Percentiles rank a stretch among this genome's conserved stretches.
These are phyloP conservation scores for Mycogona germanica DNA, from an alignment of 2,888 invertebrate species.

Conservation along the genomic window DNA sequence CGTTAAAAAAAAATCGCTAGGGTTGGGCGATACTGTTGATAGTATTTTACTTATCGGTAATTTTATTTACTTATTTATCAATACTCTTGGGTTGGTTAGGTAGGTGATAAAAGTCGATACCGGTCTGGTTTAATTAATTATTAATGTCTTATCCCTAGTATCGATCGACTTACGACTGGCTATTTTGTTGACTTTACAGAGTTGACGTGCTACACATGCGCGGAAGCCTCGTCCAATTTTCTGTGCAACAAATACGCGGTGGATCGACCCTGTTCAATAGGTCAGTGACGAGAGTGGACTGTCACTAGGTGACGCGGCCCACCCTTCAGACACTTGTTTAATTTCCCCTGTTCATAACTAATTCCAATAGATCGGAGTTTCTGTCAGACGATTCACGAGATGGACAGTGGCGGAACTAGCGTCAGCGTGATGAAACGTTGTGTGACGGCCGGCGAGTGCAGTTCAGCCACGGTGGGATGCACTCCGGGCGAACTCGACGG, in stretches of 20 bases:
- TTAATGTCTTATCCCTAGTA: too few species aligned
- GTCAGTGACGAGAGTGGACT: not conserved
- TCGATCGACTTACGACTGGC: too few species aligned
- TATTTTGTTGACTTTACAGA: too few species aligned
- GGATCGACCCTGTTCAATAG: constrained; percentile 9
- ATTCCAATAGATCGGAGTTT: not conserved
- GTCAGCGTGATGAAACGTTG: not conserved
- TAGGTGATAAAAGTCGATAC: too few species aligned
- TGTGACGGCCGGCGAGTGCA: not conserved
- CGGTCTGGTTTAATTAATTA: too few species aligned
- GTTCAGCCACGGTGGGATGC: not conserved
- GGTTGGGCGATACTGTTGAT: too few species aligned
- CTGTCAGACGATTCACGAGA: not conserved
- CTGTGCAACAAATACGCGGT: constrained; percentile 12
- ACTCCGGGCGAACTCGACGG: not conserved
- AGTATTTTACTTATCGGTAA: too few species aligned
- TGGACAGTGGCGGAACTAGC: not conserved
- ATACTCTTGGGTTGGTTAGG: too few species aligned
- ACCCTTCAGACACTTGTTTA: not conserved
- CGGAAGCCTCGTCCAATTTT: not conserved
- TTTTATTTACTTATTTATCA: too few species aligned
- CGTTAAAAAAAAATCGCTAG: too few species aligned
- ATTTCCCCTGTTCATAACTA: not conserved
- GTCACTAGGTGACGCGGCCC: not conserved
- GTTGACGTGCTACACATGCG: constrained; percentile 10